phyloP scores from a whole-genome alignment of 2,113 vertebrate species.

The Oostethus manadensis region DNA sequence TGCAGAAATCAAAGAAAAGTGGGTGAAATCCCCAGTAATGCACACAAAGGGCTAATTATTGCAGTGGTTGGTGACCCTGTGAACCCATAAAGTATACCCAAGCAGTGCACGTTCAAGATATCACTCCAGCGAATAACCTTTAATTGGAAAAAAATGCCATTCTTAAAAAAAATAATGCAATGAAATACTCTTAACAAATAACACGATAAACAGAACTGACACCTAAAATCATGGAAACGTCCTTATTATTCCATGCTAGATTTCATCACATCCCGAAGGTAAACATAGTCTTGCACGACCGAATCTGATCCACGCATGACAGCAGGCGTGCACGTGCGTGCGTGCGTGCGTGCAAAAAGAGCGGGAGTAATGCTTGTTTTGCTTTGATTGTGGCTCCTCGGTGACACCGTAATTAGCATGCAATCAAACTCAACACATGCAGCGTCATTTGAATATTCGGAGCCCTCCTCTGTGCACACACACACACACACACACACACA shows the following conservation, averaged over 20 bases:
- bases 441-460: slow-evolving; percentile 5
- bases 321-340: slow-evolving; percentile 1
- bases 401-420: neutral
- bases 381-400: neutral
- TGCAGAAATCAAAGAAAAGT: neutral
- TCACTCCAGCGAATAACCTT: neutral
- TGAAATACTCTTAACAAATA: too few species aligned
- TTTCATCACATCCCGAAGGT: too few species aligned
- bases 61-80: neutral
- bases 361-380: too few species aligned
- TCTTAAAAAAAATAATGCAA: too few species aligned
- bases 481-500: slow-evolving; percentile 12
- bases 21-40: neutral
- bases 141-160: too few species aligned
- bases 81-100: neutral
- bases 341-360: too few species aligned
- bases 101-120: neutral
- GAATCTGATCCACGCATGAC: too few species aligned
- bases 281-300: too few species aligned
- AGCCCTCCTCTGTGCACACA: slow-evolving; percentile 5
- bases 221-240: too few species aligned
- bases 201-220: too few species aligned
- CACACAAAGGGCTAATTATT: neutral
- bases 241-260: too few species aligned
- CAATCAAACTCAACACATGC: slow-evolving; percentile 20